Evolutionary conservation across 2,888 invertebrate species (phyloP), one percentile per base, ranked within the genome.

Genomic region (Anoncus sp.): DNA sequence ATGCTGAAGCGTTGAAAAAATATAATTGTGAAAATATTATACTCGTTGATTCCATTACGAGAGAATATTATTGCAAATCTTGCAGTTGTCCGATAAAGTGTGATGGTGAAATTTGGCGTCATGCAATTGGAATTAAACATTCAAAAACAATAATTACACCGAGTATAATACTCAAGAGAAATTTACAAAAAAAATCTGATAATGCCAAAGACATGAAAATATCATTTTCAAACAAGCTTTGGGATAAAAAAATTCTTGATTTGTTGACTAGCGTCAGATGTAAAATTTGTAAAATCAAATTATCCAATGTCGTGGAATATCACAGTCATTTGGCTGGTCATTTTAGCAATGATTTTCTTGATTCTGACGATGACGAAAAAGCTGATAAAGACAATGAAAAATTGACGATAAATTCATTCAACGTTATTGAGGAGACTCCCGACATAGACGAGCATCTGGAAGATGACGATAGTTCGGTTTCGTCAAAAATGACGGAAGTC

Each of bases 301-400:
- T 45, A n/a, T n/a, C 10, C 1, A 60, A 27, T 12, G 27, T n/a
- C n/a, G 20, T 31, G 2, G 18, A 2, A 9, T 38, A 67, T 3
- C 77, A 77, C 27, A 18, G 27, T 9, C 77, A 77, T 53, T 16
- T 73, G 27, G 63, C 77, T 10, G 14, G 24, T 16, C 77, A 77
- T 38, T 62, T 67, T n/a, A 45, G 9, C 16, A 5, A 20, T 5
- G 18, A 55, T 35, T 55, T 18, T 6, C n/a, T 7, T 20, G 20
- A 7, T 49, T 7, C 7, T 31, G 18, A 45, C n/a, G n/a, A n/a
- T n/a, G n/a, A n/a, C n/a, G n/a, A n/a, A 16, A 27, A 40, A n/a
- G 10, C 16, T 1, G 16, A 40, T 31, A 31, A 31, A 4, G 31
- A 31, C 31, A 31, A 31, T 31, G 7, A 31, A 7, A 31, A 31